Evolutionary conservation across 2,888 invertebrate species (phyloP).

Genomic region (Epinotia bilunana): DNA sequence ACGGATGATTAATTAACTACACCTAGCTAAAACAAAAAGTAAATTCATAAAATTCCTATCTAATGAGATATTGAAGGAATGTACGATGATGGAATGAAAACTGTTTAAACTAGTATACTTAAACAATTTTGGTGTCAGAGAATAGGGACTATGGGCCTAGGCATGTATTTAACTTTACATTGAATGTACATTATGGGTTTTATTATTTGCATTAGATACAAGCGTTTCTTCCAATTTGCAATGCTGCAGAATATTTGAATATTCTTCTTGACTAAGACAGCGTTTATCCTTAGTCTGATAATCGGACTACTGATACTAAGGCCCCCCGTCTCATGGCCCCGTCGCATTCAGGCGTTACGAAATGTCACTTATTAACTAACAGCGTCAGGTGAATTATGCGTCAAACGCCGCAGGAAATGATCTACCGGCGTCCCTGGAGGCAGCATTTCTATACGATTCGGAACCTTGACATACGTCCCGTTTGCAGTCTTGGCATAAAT

Average conservation of each 20-base stretch:
- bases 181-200: no score
- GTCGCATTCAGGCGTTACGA: neutral
- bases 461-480: slow-evolving; percentile 28
- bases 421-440: slow-evolving; percentile 14
- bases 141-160: no score
- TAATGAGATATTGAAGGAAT: neutral
- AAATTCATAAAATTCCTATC: neutral
- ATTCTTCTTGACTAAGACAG: no score
- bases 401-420: slow-evolving; percentile 16
- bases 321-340: no score
- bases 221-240: no score
- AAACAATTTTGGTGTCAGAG: neutral
- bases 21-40: neutral
- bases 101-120: neutral
- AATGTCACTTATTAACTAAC: neutral
- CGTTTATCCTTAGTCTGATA: no score
- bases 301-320: no score
- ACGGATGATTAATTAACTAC: neutral
- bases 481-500: slow-evolving; percentile 34
- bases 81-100: neutral
- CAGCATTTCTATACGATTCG: neutral
- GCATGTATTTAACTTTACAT: no score
- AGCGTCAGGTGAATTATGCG: neutral
- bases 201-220: no score
- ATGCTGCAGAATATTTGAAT: no score